Conservation (phyloP, 2,888 invertebrate genomes). For the Myopa tessellatipennis region DNA sequence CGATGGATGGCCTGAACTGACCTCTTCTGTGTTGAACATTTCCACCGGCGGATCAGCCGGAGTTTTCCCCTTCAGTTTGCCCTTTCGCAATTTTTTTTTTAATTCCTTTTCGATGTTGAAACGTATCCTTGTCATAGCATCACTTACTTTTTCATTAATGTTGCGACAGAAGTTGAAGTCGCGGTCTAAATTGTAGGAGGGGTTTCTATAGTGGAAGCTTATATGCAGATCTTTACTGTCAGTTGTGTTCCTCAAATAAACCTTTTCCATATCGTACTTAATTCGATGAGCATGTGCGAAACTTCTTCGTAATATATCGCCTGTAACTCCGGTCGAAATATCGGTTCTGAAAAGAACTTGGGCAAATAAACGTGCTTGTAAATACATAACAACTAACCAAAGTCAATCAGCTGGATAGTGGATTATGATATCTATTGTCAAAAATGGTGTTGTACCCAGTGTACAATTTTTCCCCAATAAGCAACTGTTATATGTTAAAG, state of each 20-base stretch:
- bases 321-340: background rate
- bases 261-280: conserved; percentile 70
- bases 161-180: conserved; percentile 80
- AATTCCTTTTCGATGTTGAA: conserved; percentile 75
- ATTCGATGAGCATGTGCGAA: conserved; percentile 47
- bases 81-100: conserved; percentile 68
- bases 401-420: background rate
- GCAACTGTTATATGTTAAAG: too few species aligned
- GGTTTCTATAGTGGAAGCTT: conserved; percentile 71
- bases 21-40: background rate
- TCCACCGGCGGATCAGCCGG: background rate
- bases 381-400: conserved; percentile 13
- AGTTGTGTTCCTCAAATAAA: conserved; percentile 71
- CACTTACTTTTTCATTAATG: conserved; percentile 73
- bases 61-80: conserved; percentile 38
- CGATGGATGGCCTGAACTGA: background rate
- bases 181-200: conserved; percentile 70
- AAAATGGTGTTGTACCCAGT: too few species aligned
- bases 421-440: background rate
- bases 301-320: background rate
- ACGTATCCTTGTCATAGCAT: conserved; percentile 73
- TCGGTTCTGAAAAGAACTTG: background rate
- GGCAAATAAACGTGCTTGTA: background rate
- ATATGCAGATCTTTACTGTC: conserved; percentile 71
- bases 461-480: too few species aligned